Evolutionary conservation across 2,888 invertebrate species (phyloP).

Genomic region (Steromphala cineraria): DNA sequence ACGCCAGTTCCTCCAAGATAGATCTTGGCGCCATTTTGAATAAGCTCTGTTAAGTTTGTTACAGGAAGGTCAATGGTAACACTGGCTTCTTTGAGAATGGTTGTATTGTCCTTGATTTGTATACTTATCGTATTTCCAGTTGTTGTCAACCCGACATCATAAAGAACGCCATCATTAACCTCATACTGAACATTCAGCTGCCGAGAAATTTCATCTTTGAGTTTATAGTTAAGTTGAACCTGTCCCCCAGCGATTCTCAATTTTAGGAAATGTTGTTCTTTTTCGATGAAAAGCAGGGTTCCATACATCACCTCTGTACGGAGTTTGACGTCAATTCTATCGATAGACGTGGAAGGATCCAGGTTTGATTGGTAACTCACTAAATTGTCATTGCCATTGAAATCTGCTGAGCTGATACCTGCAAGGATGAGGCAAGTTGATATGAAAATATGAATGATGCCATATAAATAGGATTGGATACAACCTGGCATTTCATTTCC

Average conservation of each 20-base stretch:
- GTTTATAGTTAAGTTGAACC: conserved; percentile 49
- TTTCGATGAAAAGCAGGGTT: conserved; percentile 82
- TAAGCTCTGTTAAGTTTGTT: conserved; percentile 20
- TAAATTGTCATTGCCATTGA: conserved; percentile 84
- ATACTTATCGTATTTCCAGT: conserved; percentile 31
- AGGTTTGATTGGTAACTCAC: conserved; percentile 79
- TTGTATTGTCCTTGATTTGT: conserved; percentile 30
- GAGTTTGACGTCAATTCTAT: conserved; percentile 73
- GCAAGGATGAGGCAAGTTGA: conserved; percentile 26
- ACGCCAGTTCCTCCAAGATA: conserved; percentile 24
- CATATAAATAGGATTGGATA: no score
- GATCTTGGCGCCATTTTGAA: conserved; percentile 26
- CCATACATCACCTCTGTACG: conserved; percentile 80
- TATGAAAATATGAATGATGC: neutral
- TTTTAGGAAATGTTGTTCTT: conserved; percentile 47
- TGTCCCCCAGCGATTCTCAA: conserved; percentile 48
- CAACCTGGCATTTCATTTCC: no score
- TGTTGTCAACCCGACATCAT: conserved; percentile 40
- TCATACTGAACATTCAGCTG: conserved; percentile 13
- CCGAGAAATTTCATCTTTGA: conserved; percentile 33
- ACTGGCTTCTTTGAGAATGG: neutral
- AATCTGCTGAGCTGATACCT: conserved; percentile 87
- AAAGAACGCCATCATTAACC: conserved; percentile 55
- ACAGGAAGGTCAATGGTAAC: neutral
- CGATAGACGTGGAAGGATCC: conserved; percentile 79